Evolutionary conservation across 2,888 invertebrate species (phyloP).

Genomic region (Drosophila dives): DNA sequence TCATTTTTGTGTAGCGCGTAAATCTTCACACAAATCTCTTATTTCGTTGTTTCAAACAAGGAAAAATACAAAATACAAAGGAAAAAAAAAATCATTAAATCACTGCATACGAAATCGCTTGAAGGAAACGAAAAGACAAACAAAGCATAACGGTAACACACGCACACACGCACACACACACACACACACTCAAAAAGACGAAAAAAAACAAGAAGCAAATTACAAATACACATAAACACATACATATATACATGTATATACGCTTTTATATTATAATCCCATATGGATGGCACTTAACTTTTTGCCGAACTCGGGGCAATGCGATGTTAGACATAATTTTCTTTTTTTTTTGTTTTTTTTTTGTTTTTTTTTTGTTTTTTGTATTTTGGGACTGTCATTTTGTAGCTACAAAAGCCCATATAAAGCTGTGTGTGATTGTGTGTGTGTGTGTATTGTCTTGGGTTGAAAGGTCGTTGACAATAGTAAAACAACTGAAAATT

Average conservation of each 20-base stretch:
- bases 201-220: constrained; percentile 15
- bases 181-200: neutral
- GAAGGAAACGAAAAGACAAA: constrained; percentile 46
- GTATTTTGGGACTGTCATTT: constrained; percentile 18
- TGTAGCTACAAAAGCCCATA: constrained; percentile 7
- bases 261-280: constrained; percentile 55
- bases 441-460: constrained; percentile 14
- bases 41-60: constrained; percentile 50
- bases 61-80: neutral
- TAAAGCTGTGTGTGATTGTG: constrained; percentile 13
- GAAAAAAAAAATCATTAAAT: constrained; percentile 8
- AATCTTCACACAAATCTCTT: constrained; percentile 75
- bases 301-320: constrained; percentile 57
- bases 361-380: constrained; percentile 7
- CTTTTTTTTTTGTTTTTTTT: constrained; percentile 4
- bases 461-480: constrained; percentile 68
- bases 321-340: constrained; percentile 69
- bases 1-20: constrained; percentile 71
- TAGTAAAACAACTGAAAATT: constrained; percentile 64
- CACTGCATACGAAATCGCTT: constrained; percentile 46
- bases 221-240: constrained; percentile 24
- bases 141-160: constrained; percentile 31
- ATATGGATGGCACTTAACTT: constrained; percentile 63
- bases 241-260: constrained; percentile 16
- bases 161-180: neutral